These are phyloP conservation scores for Drosophila erecta DNA, from an alignment of 1,140 invertebrate genomes.

Conservation along the genomic window DNA sequence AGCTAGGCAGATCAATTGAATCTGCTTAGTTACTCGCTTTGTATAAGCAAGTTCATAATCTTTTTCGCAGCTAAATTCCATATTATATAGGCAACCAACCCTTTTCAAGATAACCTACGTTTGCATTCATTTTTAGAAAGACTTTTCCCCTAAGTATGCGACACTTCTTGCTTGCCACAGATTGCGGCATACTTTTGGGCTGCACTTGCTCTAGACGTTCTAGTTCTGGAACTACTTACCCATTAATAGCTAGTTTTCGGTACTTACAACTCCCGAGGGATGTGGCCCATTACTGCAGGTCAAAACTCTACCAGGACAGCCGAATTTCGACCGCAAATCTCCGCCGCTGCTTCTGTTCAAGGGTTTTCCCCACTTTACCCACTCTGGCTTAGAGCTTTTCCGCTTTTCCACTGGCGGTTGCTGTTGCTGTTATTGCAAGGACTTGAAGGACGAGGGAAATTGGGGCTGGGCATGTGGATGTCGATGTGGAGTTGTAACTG, in stretches of 20 bases:
- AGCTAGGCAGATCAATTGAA: not conserved
- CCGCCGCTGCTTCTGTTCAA: not conserved
- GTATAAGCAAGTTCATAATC: not conserved
- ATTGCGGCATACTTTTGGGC: conserved; percentile 9
- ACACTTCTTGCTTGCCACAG: no score
- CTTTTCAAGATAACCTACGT: no score
- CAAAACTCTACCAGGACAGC: conserved; percentile 3
- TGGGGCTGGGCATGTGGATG: conserved; percentile 11
- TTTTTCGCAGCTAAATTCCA: no score
- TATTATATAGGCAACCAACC: no score
- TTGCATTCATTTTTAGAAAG: not conserved
- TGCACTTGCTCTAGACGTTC: not conserved
- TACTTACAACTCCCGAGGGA: not conserved
- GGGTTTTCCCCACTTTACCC: not conserved
- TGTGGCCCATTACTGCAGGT: not conserved
- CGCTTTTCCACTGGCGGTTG: conserved; percentile 23
- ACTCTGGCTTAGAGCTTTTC: conserved; percentile 9
- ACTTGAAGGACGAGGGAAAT: not conserved
- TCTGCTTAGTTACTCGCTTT: not conserved
- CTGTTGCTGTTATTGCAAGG: conserved; percentile 13
- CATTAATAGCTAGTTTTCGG: no score
- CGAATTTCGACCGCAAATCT: conserved; percentile 29
- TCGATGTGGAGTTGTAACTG: conserved; percentile 43
- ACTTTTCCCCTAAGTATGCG: conserved; percentile 7
- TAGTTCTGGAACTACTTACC: not conserved